A percentile compares a stretch with the other conserved stretches of the same genome.
Evolutionary conservation across 2,888 invertebrate genomes (phyloP).

Genomic region (Athalia cordata): DNA sequence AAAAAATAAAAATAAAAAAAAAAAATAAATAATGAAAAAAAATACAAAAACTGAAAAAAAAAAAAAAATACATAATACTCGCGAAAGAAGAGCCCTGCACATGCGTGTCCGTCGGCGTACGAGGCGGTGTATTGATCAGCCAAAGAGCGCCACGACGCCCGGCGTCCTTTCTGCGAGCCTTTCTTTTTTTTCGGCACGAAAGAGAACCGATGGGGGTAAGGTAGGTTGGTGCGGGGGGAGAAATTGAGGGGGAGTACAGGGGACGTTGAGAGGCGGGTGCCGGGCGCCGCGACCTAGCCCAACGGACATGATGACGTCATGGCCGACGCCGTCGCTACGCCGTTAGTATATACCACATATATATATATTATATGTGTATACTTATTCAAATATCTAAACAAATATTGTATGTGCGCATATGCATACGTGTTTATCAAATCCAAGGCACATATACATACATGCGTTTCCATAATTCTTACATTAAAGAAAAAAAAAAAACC

Average conservation of each 20-base stretch:
- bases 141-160: slow-evolving; percentile 73
- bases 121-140: slow-evolving; percentile 74
- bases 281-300: slow-evolving; percentile 68
- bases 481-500: not conserved
- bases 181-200: slow-evolving; percentile 51
- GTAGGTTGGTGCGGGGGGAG: slow-evolving; percentile 23
- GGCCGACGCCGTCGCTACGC: slow-evolving; percentile 44
- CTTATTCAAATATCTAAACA: not conserved
- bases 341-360: slow-evolving; percentile 15
- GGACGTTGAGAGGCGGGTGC: slow-evolving; percentile 27
- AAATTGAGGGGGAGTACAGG: not conserved
- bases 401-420: not conserved
- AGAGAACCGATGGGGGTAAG: slow-evolving; percentile 47
- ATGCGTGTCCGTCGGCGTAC: slow-evolving; percentile 73
- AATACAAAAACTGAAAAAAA: slow-evolving; percentile 64
- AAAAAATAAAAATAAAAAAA: not conserved
- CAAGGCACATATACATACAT: not conserved
- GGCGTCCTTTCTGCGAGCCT: slow-evolving; percentile 73
- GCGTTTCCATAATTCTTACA: not conserved
- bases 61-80: slow-evolving; percentile 66
- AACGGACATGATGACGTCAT: slow-evolving; percentile 68
- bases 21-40: slow-evolving; percentile 39
- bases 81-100: slow-evolving; percentile 66
- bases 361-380: not conserved
- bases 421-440: not conserved